Base-by-base conservation (phyloP, 2,113 vertebrate species). In the Cebus imitator region DNA sequence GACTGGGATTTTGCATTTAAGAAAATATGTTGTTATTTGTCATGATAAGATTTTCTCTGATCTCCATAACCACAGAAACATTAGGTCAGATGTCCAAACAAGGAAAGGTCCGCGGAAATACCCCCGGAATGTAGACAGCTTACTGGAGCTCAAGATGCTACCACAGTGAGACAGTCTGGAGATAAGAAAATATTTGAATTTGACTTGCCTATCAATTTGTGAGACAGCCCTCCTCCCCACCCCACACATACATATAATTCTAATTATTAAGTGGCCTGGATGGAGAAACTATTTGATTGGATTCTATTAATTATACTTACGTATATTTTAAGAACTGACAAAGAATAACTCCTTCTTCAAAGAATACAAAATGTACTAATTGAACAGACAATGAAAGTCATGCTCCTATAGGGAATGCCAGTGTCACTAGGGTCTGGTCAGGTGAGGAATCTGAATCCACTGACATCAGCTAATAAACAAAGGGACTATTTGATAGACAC, bases 21-120 rank as follows among this genome's bases (percentile, higher is more conserved):
- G 92, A 96, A 96, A 97, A 94, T 68, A 98, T 96, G 83, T 94
- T 80, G 92, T 97, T 96, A 73, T 86, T 72, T 95, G 86, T 97
- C 91, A 86, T 94, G 83, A 96, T 96, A 97, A 98, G 83, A 97
- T 95, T 96, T 95, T 91, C 87, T 95, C 73, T 97, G 94, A 91
- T 91, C 79, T 97, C 75, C 37, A 73, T 78, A 92, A 92, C 91
- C 90, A 79, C 84, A 96, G 90, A 96, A 97, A 96, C 52, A 58
- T 78, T 97, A 79, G 87, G 80, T 91, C 61, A 92, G 66, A 84
- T 48, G 90, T 81, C 57, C 76, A 91, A 88, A 81, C 83, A 78
- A 68, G 83, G 78, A 37, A 91, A 97, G 87, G 78, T 89, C 97
- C 91, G 35, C 23, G 50, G 86, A 91, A 95, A 21, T 48, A 79